Evolutionary conservation across 2,797 vertebrate species (phyloP).

Genomic region (Artibeus lituratus): DNA sequence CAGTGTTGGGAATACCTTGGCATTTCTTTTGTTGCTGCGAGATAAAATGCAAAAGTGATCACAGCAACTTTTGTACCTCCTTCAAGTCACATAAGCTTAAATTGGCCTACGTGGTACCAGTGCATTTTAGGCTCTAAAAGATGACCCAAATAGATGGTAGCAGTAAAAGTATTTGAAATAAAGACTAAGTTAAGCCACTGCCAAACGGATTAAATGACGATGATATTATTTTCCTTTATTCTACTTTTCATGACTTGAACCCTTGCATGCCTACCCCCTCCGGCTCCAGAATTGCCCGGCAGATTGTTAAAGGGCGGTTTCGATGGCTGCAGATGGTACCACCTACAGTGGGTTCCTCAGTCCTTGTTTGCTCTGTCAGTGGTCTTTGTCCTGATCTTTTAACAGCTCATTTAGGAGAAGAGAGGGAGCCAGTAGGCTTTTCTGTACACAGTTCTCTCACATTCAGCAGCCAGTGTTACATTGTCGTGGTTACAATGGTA

Average conservation of each 20-base stretch:
- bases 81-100: neutral
- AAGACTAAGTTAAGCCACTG: neutral
- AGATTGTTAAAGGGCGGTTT: constrained; percentile 76
- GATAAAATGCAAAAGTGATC: neutral
- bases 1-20: neutral
- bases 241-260: constrained; percentile 5
- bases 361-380: constrained; percentile 69
- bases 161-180: constrained; percentile 13
- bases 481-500: constrained; percentile 6
- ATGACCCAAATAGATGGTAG: neutral
- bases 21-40: neutral
- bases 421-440: neutral
- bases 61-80: neutral
- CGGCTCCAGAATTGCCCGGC: constrained; percentile 68
- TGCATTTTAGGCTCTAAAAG: neutral
- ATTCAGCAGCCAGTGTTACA: neutral
- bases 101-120: neutral
- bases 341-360: constrained; percentile 72
- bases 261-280: neutral
- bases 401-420: constrained; percentile 59
- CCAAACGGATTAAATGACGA: neutral
- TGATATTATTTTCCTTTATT: neutral
- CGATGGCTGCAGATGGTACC: constrained; percentile 73
- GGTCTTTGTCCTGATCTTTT: constrained; percentile 74
- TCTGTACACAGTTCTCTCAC: constrained; percentile 35